Conservation (phyloP, 2,888 invertebrate genomes). For the Amiota communis region DNA sequence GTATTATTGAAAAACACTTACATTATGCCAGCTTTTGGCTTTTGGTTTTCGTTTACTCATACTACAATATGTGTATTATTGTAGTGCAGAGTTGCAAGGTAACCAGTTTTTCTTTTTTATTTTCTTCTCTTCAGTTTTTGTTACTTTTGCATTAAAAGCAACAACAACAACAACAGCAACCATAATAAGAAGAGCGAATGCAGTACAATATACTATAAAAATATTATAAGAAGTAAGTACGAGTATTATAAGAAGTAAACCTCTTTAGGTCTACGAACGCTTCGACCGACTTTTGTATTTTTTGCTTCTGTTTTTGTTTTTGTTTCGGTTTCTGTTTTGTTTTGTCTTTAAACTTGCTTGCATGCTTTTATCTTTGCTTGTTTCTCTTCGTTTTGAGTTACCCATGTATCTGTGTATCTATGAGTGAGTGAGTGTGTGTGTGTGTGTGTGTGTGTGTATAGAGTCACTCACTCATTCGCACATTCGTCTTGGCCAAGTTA, state of each 20-base stretch:
- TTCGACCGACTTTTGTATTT: constrained; percentile 20
- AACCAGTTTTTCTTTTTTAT: constrained; percentile 29
- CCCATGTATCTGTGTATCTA: not conserved
- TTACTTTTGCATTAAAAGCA: constrained; percentile 44
- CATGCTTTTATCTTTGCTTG: not conserved
- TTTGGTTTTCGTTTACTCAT: too few species aligned
- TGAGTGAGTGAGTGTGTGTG: not conserved
- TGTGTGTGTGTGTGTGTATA: not conserved
- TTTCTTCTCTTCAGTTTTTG: constrained; percentile 29
- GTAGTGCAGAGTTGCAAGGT: constrained; percentile 15
- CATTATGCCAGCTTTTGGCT: too few species aligned
- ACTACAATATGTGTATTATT: not conserved
- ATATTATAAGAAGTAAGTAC: not conserved
- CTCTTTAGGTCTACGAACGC: constrained; percentile 45
- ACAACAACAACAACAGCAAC: constrained; percentile 53
- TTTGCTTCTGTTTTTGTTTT: constrained; percentile 6
- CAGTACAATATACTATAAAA: constrained; percentile 13
- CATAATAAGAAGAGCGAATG: not conserved
- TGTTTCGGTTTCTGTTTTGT: not conserved
- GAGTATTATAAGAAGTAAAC: constrained; percentile 18
- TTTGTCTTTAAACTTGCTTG: not conserved
- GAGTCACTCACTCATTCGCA: not conserved
- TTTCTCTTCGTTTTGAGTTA: too few species aligned
- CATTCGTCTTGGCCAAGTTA: constrained; percentile 13
- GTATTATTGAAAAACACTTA: too few species aligned